Percentiles rank a stretch among this genome's conserved stretches.
Evolutionary conservation across 2,113 vertebrate genomes (phyloP).

Genomic region (Ageneiosus marmoratus): DNA sequence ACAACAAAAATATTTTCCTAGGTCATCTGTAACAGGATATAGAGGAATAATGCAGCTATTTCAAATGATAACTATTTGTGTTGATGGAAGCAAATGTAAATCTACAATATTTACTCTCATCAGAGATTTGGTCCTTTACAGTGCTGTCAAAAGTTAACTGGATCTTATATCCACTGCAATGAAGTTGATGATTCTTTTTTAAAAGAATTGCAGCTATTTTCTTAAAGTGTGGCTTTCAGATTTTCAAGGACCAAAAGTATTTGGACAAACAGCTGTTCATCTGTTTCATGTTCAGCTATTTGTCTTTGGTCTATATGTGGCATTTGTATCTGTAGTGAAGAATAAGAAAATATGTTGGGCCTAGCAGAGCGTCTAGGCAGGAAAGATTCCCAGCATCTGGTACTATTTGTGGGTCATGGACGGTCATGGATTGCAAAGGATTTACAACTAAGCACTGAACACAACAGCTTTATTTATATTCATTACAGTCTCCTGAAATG

Average conservation of each 20-base stretch:
- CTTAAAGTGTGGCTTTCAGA: not conserved
- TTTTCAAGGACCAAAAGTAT: not conserved
- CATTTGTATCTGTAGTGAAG: not conserved
- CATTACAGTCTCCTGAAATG: not conserved
- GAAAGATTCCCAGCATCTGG: not conserved
- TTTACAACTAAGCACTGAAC: not conserved
- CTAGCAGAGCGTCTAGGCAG: not conserved
- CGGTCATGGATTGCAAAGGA: not conserved
- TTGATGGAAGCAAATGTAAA: slow-evolving; percentile 16
- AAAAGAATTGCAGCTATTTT: not conserved
- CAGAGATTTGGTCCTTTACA: not conserved
- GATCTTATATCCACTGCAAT: not conserved
- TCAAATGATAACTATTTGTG: slow-evolving; percentile 19
- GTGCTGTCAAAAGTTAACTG: not conserved
- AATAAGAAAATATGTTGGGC: not conserved
- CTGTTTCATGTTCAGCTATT: not conserved
- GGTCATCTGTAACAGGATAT: not conserved
- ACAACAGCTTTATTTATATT: not conserved
- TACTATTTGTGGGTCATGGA: not conserved
- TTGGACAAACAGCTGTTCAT: not conserved
- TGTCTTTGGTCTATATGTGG: not conserved
- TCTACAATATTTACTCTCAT: not conserved
- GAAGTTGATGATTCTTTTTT: not conserved
- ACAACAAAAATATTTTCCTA: too few relatives aligned
- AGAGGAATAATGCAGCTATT: not conserved